Evolutionary conservation across 2,113 vertebrate species (phyloP).

Genomic region (Nothobranchius kuhntae): DNA sequence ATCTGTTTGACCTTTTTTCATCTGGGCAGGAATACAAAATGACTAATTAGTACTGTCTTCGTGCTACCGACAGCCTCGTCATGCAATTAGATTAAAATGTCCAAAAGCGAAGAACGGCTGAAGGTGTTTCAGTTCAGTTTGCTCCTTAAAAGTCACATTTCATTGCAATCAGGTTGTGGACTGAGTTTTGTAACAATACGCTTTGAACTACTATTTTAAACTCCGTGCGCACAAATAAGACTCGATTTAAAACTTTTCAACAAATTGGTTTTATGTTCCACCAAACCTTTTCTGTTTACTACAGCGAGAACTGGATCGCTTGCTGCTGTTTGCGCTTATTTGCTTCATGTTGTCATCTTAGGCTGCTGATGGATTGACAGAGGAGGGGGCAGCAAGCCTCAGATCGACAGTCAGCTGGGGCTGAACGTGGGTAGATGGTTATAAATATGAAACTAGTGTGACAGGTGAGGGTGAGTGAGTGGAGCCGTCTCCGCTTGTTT

Average conservation of each 20-base stretch:
- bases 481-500: too few relatives aligned
- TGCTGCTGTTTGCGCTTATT: slow-evolving; percentile 13
- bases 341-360: slow-evolving; percentile 26
- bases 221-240: too few relatives aligned
- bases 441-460: slow-evolving; percentile 66
- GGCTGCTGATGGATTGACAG: slow-evolving; percentile 20
- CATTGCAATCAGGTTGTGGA: too few relatives aligned
- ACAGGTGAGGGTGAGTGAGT: slow-evolving; percentile 70
- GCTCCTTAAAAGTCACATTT: slow-evolving; percentile 29
- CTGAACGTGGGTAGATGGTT: slow-evolving; percentile 56
- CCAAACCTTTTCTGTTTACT: too few relatives aligned
- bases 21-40: slow-evolving; percentile 21
- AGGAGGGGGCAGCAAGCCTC: slow-evolving; percentile 39
- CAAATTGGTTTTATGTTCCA: too few relatives aligned
- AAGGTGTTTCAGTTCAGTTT: slow-evolving; percentile 21
- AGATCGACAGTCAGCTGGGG: slow-evolving; percentile 64
- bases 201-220: not conserved
- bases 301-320: too few relatives aligned
- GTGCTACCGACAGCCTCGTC: slow-evolving; percentile 13
- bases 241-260: too few relatives aligned
- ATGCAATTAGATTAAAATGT: slow-evolving; percentile 31
- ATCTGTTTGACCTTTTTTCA: slow-evolving; percentile 43
- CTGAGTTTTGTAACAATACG: not conserved
- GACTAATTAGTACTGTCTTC: slow-evolving; percentile 51
- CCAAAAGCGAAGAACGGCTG: slow-evolving; percentile 10